These are phyloP conservation scores for Dicerorhinus sumatrensis DNA, from an alignment of 2,113 vertebrate genomes.

Conservation along the genomic window DNA sequence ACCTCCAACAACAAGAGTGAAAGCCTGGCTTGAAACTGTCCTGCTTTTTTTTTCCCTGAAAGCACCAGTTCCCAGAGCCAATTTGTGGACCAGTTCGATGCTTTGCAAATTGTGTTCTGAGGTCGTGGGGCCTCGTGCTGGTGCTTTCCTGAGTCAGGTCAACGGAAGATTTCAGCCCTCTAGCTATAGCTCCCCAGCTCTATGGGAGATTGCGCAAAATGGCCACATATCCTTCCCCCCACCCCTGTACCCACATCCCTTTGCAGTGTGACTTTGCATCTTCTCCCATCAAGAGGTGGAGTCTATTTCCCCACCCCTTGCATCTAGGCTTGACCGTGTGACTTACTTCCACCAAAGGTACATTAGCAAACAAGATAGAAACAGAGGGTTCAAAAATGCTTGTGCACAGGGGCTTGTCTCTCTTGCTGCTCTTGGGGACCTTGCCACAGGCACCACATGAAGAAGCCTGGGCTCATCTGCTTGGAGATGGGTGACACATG, in stretches of 20 bases:
- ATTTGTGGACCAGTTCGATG: not conserved
- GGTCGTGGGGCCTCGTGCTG: fast-evolving
- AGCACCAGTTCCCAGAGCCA: not conserved
- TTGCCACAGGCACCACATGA: not conserved
- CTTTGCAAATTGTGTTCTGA: not conserved
- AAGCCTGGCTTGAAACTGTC: not conserved
- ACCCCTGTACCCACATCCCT: not conserved
- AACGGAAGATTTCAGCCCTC: not conserved
- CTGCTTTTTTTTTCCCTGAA: not conserved
- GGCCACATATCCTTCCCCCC: not conserved
- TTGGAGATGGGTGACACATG: not conserved
- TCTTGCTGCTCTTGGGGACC: not conserved
- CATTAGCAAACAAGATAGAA: not conserved
- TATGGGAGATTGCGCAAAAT: not conserved
- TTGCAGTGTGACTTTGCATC: not conserved
- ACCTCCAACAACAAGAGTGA: not conserved
- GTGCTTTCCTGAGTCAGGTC: not conserved
- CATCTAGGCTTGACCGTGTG: not conserved
- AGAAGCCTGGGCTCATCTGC: not conserved
- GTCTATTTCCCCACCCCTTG: not conserved
- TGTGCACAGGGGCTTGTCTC: not conserved
- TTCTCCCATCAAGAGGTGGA: not conserved
- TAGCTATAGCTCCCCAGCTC: not conserved
- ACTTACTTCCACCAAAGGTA: not conserved
- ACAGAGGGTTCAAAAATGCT: not conserved